Base-by-base conservation (phyloP, 2,113 vertebrate species). In the Lagopus muta region DNA sequence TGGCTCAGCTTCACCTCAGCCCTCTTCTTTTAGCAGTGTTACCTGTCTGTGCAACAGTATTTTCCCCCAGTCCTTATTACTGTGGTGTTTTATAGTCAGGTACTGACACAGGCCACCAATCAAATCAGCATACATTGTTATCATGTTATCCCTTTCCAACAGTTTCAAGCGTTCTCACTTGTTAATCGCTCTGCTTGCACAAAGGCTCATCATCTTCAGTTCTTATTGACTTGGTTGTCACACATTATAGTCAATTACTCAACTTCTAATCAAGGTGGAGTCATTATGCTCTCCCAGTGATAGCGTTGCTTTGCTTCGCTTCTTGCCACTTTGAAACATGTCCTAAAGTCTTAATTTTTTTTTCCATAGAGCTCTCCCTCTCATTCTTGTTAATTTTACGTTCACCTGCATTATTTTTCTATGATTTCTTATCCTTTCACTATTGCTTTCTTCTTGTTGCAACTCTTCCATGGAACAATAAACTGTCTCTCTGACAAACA, bases 291-390 rank as follows among this genome's bases (percentile, higher is more conserved):
- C 4, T 20, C 34, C n/a, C 10, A 3, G 38, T 18, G 61, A 22
- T 62, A 76, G 61, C 32, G 24, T 40, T 30, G 43, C 34, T 67
- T 62, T 40, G 4, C 15, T 71, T 90, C 52, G 42, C 50, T 55
- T 32, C 20, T 42, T 62, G 42, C 74, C 25, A 64, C 14, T 15
- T 76, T 24, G 71, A 13, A 11, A 16, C 24, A 36, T 22, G 0
- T 34, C 57, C 30, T 52, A 28, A 88, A 42, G n/a, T 50, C 6
- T 28, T 73, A 64, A 2, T 36, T 86, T 50, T 24, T 24, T 24
- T 24, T 24, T 50, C 7, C 3, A 12, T n/a, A 34, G 20, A 1
- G 5, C 20, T 2, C 28, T 9, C 2, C 34, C 55, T n/a, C 32
- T 36, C 8, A 3, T 1, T 58, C 52, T 28, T 27, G 12, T 9